Evolutionary conservation across 1,140 invertebrate genomes (phyloP).

Genomic region (Cryptotermes secundus): DNA sequence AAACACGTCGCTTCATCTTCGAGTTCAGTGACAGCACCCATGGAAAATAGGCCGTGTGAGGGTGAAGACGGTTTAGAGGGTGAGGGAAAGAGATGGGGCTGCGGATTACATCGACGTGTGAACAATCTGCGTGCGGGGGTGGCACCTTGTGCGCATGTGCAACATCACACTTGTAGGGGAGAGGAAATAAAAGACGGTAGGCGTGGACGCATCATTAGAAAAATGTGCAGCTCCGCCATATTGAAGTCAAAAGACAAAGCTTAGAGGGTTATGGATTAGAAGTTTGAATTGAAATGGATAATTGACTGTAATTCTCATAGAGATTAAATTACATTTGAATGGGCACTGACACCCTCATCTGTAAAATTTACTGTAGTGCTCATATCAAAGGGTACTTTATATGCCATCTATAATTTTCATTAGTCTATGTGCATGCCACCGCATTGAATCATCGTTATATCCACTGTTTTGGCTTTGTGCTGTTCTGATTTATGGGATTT

Average conservation of each 20-base stretch:
- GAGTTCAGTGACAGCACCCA: no score
- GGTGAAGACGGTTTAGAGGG: neutral
- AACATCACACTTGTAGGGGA: neutral
- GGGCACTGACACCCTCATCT: neutral
- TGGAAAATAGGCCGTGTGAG: no score
- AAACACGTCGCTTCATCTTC: no score
- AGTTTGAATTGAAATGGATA: neutral
- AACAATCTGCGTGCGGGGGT: slow-evolving; percentile 8
- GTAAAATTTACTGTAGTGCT: neutral
- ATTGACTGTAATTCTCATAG: neutral
- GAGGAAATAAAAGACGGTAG: slow-evolving; percentile 10
- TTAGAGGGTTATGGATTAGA: neutral
- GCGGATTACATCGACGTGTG: neutral
- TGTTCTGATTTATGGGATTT: no score
- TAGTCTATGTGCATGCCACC: neutral
- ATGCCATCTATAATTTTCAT: neutral
- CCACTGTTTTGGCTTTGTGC: neutral
- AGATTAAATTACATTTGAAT: neutral
- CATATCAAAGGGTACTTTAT: neutral
- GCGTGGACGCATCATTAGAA: neutral
- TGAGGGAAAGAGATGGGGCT: no score
- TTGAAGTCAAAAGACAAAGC: neutral
- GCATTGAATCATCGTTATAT: neutral
- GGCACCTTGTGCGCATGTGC: neutral
- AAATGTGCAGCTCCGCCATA: slow-evolving; percentile 1